Percentiles rank a stretch among this genome's conserved stretches.
Conservation (phyloP, 2,888 invertebrate species). For the Bombyx huttoni region DNA sequence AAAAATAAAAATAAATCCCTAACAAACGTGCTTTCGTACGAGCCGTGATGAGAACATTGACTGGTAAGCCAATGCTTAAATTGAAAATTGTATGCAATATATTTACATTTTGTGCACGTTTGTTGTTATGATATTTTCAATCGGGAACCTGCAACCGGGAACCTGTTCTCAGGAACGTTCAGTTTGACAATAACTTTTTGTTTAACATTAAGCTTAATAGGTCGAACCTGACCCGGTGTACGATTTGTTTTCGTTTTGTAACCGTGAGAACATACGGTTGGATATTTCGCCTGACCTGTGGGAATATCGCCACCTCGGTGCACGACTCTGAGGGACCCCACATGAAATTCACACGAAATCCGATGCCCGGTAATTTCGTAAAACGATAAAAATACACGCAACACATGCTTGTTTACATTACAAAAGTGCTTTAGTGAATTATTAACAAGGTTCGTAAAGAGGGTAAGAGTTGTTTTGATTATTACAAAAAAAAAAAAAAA, state of each 20-base stretch:
- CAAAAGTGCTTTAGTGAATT: not conserved
- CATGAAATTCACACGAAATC: slow-evolving; percentile 25
- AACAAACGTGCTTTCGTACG: not conserved
- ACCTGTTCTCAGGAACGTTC: not conserved
- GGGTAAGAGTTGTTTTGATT: no score
- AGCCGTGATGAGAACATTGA: no score
- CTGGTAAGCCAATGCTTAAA: not conserved
- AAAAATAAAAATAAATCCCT: not conserved
- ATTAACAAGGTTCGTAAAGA: not conserved
- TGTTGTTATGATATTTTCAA: not conserved
- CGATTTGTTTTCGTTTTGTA: not conserved
- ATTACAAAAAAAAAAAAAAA: no score
- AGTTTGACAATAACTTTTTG: not conserved
- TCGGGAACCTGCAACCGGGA: not conserved
- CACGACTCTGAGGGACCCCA: slow-evolving; percentile 24
- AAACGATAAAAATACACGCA: slow-evolving; percentile 9
- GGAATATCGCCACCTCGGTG: not conserved
- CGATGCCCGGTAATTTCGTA: slow-evolving; percentile 25
- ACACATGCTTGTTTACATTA: not conserved
- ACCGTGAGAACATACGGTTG: not conserved
- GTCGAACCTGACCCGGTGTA: not conserved
- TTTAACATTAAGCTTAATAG: not conserved
- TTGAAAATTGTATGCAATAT: not conserved
- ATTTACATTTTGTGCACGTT: not conserved
- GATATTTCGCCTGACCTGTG: not conserved